A percentile compares a stretch with the other conserved stretches of the same genome.
Evolutionary conservation across 2,113 vertebrate genomes (phyloP).

Genomic region (Hippocampus barbouri): DNA sequence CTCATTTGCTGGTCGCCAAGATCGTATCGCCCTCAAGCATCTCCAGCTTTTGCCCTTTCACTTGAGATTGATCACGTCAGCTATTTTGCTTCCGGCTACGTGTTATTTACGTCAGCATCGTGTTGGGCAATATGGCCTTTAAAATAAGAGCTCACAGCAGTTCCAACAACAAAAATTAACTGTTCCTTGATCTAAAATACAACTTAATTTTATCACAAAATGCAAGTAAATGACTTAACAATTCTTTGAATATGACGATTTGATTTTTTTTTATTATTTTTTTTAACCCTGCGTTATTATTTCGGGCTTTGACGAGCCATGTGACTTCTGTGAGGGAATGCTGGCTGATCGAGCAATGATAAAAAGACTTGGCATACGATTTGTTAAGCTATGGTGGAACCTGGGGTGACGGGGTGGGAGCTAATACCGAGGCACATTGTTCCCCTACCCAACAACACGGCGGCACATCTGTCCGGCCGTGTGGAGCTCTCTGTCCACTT

Average conservation of each 20-base stretch:
- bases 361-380: conserved; percentile 66
- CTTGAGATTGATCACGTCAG: neutral
- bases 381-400: conserved; percentile 64
- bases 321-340: conserved; percentile 56
- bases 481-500: conserved; percentile 66
- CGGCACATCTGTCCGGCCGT: conserved; percentile 82
- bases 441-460: conserved; percentile 48
- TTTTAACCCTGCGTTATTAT: neutral
- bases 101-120: neutral
- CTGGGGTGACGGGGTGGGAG: neutral
- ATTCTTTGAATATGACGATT: too few species aligned
- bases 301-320: conserved; percentile 48
- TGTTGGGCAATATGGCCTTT: neutral
- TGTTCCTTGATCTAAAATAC: too few species aligned
- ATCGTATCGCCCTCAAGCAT: conserved; percentile 26
- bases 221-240: too few species aligned
- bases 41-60: conserved; percentile 20
- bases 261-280: neutral
- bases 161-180: too few species aligned
- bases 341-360: conserved; percentile 33
- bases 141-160: neutral
- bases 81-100: neutral
- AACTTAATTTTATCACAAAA: too few species aligned
- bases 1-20: conserved; percentile 28
- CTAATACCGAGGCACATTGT: conserved; percentile 67